Evolutionary conservation across 2,113 vertebrate species (phyloP).

Genomic region (Sus scrofa): T2T-Sscrofa CM000820.6:19791501-19792000

Average conservation of each 20-base stretch:
- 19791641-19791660: constrained; percentile 10
- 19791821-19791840: too few species aligned
- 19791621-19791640: constrained; percentile 48
- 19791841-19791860: too few species aligned
- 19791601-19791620: constrained; percentile 48
- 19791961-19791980: too few species aligned
- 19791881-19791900: too few species aligned
- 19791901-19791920: too few species aligned
- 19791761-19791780: not conserved
- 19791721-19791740: not conserved
- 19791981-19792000: too few species aligned
- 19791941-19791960: too few species aligned
- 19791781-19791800: not conserved
- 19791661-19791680: constrained; percentile 15
- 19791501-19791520: not conserved
- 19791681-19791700: constrained; percentile 41
- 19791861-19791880: too few species aligned
- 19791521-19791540: constrained; percentile 13
- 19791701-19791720: not conserved
- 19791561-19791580: not conserved
- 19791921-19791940: too few species aligned
- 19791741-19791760: constrained; percentile 26
- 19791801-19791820: not conserved
- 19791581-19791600: not conserved
- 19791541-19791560: not conserved